Conservation (phyloP, 2,888 invertebrate species). For the Diploptera punctata region DNA sequence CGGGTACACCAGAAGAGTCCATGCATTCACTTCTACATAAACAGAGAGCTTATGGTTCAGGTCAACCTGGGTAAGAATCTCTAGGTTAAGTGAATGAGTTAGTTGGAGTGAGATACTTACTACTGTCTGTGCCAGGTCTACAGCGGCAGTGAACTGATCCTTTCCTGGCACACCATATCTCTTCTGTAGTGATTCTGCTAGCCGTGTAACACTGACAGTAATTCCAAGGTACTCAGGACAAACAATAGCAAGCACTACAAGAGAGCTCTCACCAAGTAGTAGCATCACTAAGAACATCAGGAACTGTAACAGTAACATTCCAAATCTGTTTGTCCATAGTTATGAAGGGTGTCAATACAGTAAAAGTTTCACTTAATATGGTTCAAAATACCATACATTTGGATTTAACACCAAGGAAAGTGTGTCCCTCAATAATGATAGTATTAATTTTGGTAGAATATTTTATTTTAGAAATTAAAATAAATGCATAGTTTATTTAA, state of each 20-base stretch:
- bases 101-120: constrained; percentile 49
- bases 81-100: background rate
- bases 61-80: background rate
- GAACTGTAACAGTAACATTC: constrained; percentile 71
- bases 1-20: no score
- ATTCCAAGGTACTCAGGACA: constrained; percentile 83
- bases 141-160: constrained; percentile 78
- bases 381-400: no score
- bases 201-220: constrained; percentile 68
- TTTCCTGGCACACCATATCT: constrained; percentile 77
- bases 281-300: constrained; percentile 72
- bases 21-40: no score
- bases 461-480: no score
- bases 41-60: no score
- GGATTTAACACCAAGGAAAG: no score
- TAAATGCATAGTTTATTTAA: no score
- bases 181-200: constrained; percentile 74
- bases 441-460: no score
- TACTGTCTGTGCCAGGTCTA: constrained; percentile 77
- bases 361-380: no score
- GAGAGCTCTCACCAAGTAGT: constrained; percentile 71
- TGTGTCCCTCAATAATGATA: no score
- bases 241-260: constrained; percentile 72
- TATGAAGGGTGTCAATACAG: no score
- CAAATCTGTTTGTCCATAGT: no score